Percentiles rank a stretch among this genome's conserved stretches.
Conservation (phyloP, 2,888 invertebrate species). For the Anoplius nigerrimus region DNA sequence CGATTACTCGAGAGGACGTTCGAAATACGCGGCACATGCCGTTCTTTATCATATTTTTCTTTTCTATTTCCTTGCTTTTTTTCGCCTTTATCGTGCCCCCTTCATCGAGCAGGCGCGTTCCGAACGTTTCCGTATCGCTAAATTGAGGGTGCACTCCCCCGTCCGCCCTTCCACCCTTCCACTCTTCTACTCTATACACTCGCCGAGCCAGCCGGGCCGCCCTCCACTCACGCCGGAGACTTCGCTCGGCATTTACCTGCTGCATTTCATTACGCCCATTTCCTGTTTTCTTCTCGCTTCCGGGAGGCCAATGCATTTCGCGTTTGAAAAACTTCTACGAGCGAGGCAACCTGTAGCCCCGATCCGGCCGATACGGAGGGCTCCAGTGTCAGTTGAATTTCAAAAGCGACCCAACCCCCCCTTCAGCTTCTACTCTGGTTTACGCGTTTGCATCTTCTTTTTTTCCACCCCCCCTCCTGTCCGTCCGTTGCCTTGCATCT, state of each 20-base stretch:
- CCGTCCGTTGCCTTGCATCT: too few relatives aligned
- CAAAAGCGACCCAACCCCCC: constrained; percentile 22
- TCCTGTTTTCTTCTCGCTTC: constrained; percentile 14
- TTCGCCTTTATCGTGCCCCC: too few relatives aligned
- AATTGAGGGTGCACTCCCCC: not conserved
- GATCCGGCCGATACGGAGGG: constrained; percentile 2
- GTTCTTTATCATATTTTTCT: too few relatives aligned
- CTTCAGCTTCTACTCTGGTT: constrained; percentile 28
- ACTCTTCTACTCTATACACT: constrained; percentile 13
- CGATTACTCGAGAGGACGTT: too few relatives aligned
- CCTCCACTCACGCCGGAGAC: constrained; percentile 17
- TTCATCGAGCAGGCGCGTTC: too few relatives aligned
- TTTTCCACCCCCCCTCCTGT: not conserved
- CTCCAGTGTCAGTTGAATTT: constrained; percentile 28
- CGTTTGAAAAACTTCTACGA: constrained; percentile 27
- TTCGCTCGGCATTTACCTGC: constrained; percentile 16
- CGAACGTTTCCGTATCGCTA: too few relatives aligned
- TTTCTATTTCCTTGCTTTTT: too few relatives aligned
- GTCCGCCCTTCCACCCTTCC: not conserved
- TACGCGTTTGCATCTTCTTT: constrained; percentile 10
- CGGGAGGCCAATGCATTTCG: constrained; percentile 19
- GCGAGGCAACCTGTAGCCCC: constrained; percentile 12
- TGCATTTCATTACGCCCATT: constrained; percentile 14
- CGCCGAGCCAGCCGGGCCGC: not conserved
- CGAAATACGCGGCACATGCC: too few relatives aligned